Conservation (phyloP, 1,140 invertebrate species). For the Pogonomyrmex californicus region DNA sequence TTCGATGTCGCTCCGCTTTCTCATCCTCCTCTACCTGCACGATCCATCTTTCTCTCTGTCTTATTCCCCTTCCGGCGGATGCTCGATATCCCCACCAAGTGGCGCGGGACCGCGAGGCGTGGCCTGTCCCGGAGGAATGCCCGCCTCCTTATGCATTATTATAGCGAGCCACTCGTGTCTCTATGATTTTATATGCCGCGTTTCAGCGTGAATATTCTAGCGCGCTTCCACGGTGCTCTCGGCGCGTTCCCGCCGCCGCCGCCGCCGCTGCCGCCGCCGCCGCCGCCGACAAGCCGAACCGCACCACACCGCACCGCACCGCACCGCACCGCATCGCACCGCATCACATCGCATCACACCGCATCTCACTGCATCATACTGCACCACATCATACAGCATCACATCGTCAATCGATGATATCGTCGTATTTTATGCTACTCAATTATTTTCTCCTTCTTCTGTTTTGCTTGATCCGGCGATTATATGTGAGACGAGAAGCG, state of each 20-base stretch:
- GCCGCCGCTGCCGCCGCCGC: neutral
- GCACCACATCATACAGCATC: neutral
- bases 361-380: neutral
- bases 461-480: slow-evolving; percentile 36
- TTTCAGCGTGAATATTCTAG: slow-evolving; percentile 80
- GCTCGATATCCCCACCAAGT: slow-evolving; percentile 65
- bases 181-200: slow-evolving; percentile 86
- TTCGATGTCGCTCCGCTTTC: slow-evolving; percentile 26
- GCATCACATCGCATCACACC: neutral
- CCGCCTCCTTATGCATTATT: slow-evolving; percentile 87
- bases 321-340: neutral
- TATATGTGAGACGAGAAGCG: slow-evolving; percentile 26
- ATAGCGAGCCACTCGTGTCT: slow-evolving; percentile 82
- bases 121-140: slow-evolving; percentile 49
- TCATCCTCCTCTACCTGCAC: slow-evolving; percentile 52
- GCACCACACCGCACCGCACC: neutral
- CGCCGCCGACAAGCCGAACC: neutral
- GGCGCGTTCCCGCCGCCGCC: neutral
- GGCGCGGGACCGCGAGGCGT: slow-evolving; percentile 57
- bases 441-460: slow-evolving; percentile 61
- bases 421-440: slow-evolving; percentile 56
- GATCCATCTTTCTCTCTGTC: slow-evolving; percentile 58
- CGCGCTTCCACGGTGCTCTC: slow-evolving; percentile 70
- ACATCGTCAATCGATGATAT: slow-evolving; percentile 34
- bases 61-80: slow-evolving; percentile 67